These are phyloP conservation scores for Anser brachyrhynchus DNA, from an alignment of 2,113 vertebrate genomes.

Conservation along the genomic window DNA sequence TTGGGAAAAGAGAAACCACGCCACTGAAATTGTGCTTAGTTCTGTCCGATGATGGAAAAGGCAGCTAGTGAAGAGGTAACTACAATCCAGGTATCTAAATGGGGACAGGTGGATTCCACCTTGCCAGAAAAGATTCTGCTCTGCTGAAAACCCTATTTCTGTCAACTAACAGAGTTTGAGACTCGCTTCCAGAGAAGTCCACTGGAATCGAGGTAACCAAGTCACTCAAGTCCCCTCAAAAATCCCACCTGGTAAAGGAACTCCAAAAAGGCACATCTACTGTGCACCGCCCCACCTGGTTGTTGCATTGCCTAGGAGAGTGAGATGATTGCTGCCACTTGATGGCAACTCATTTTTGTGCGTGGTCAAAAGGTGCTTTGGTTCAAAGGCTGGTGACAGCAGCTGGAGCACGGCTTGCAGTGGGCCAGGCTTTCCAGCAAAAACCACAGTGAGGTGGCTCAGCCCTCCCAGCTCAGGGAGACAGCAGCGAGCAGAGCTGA, in stretches of 20 bases:
- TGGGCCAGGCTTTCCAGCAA: not conserved
- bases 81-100: not conserved
- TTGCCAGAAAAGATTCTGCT: not conserved
- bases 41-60: not conserved
- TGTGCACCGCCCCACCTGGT: not conserved
- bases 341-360: not conserved
- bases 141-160: not conserved
- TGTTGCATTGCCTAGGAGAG: not conserved
- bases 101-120: not conserved
- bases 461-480: accelerated
- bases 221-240: not conserved
- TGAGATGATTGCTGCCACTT: not conserved
- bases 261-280: not conserved
- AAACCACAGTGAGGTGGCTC: not conserved
- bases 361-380: not conserved
- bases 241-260: not conserved
- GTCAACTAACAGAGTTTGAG: not conserved
- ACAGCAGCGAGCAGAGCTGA: not conserved
- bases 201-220: not conserved
- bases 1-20: not conserved
- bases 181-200: not conserved
- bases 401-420: not conserved
- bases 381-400: not conserved
- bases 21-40: not conserved
- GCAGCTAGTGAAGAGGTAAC: not conserved